Base-by-base conservation (phyloP, 1,140 invertebrate species). In the Conus betulinus region DNA sequence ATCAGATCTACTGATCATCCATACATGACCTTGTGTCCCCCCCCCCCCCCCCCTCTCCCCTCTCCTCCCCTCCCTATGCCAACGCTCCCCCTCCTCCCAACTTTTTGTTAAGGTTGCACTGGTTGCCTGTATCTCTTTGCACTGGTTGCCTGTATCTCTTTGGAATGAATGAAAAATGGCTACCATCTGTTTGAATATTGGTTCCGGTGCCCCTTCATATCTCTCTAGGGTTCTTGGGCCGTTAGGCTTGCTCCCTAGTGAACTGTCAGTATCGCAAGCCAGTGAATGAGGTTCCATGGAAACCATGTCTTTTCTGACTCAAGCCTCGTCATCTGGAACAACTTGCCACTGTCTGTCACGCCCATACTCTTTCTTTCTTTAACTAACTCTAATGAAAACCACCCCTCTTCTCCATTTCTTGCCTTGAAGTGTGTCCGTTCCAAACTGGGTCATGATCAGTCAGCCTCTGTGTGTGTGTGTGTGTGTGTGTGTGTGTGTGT, bases 401-500 rank as follows among this genome's bases (percentile, higher is more conserved):
- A 39, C 39, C 0, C 39, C 39, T 1, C 39, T n/a, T n/a, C n/a
- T n/a, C n/a, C n/a, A n/a, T n/a, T n/a, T n/a, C n/a, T 39, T 39
- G 39, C 39, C 39, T 39, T 39, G 39, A 39, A 39, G 39, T 39
- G 3, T 39, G 39, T 39, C 3, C 0, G 39, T 39, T 39, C 39
- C 39, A 39, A 39, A 39, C 39, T 1, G 39, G 39, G 39, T 39
- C 39, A 0, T 1, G 39, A 39, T 39, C 0, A 3, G 39, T 39
- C 39, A 39, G 39, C 39, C 39, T 39, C 39, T 39, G 78, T 81
- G 78, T 52, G 78, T 81, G 78, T 52, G 78, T 81, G 78, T 53
- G 27, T 81, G 78, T 81, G 78, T 51, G 78, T 81, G 78, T 81
- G 78, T 81, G 78, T 81, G 78, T 81, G 78, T 81, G 78, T 81